Evolutionary conservation across 2,797 vertebrate genomes (phyloP).

Genomic region (Otolemur crassicaudatus): DNA sequence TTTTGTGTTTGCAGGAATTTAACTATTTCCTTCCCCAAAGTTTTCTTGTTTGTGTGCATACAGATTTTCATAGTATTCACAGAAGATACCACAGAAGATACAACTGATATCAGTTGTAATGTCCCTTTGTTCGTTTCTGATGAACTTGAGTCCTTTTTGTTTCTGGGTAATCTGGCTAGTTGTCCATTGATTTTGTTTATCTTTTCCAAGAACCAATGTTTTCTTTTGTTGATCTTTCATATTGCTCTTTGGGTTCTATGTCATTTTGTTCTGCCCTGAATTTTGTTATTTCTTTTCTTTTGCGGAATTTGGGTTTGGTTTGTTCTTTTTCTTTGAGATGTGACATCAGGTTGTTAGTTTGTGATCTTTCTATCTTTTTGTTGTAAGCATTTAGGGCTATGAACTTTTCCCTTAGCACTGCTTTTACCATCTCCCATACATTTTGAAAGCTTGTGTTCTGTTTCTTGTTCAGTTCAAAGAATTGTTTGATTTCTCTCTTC

Average conservation of each 20-base stretch:
- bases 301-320: neutral
- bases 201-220: neutral
- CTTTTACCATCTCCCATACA: neutral
- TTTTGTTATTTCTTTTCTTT: neutral
- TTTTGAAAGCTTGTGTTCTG: neutral
- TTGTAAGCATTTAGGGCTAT: neutral
- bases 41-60: neutral
- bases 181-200: neutral
- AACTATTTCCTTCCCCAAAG: neutral
- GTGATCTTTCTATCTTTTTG: neutral
- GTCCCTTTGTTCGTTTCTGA: neutral
- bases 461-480: neutral
- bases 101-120: neutral
- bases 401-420: neutral
- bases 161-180: neutral
- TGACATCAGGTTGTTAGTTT: neutral
- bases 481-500: neutral
- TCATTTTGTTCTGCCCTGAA: neutral
- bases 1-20: neutral
- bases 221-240: neutral
- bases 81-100: too few relatives aligned
- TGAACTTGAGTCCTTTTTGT: neutral
- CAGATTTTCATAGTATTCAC: neutral
- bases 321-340: neutral
- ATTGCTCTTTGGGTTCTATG: neutral